These are phyloP conservation scores for Grammomys dolichurus DNA, from an alignment of 2,113 vertebrate genomes.

Conservation along the genomic window DNA sequence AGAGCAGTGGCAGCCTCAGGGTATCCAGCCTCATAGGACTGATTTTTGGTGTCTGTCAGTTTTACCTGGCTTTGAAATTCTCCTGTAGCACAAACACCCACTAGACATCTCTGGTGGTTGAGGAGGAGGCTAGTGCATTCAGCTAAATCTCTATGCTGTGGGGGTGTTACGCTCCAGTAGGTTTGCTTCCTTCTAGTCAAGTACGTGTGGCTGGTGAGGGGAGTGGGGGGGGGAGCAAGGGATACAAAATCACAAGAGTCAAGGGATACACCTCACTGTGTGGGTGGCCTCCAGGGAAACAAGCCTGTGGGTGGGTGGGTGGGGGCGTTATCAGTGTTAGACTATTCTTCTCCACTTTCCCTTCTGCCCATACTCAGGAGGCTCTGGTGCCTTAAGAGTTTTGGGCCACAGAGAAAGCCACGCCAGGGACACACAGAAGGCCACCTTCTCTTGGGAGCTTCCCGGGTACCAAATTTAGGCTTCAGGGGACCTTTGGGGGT, in stretches of 20 bases:
- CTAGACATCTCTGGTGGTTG: too few species aligned
- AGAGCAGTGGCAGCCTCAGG: too few species aligned
- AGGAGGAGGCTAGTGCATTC: not conserved
- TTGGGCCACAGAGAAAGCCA: not conserved
- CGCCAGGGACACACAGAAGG: not conserved
- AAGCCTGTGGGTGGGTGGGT: not conserved
- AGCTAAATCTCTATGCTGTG: not conserved
- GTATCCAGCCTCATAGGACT: not conserved
- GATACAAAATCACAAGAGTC: not conserved
- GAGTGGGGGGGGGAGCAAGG: not conserved
- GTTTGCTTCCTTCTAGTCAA: not conserved
- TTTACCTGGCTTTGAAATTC: not conserved
- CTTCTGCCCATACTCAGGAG: not conserved
- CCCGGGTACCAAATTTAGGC: conserved; percentile 45
- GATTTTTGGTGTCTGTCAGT: not conserved
- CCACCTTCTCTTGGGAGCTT: not conserved
- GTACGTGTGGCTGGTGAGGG: not conserved
- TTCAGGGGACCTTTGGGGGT: not conserved
- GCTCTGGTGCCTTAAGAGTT: not conserved
- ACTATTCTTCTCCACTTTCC: not conserved
- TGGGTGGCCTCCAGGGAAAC: not conserved
- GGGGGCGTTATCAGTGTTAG: not conserved
- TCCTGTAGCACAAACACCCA: not conserved
- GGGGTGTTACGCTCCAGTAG: fast-evolving
- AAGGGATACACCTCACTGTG: not conserved